phyloP scores from a whole-genome alignment of 2,797 vertebrate species.

The Zenarchopterus dispar region DNA sequence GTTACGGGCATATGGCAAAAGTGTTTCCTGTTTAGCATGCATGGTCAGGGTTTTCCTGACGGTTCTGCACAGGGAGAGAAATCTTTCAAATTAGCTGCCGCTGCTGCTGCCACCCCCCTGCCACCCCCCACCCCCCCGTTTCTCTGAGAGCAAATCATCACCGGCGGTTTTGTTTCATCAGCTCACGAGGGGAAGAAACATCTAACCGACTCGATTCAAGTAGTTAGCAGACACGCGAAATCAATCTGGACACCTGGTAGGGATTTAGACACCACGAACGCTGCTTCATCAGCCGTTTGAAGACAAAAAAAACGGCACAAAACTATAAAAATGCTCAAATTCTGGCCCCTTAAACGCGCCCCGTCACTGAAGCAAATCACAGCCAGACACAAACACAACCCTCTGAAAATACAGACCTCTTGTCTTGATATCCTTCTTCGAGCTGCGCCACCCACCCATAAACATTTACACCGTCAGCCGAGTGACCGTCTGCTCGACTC shows the following conservation, averaged over 20 bases:
- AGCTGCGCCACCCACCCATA: constrained; percentile 53
- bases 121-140: constrained; percentile 20
- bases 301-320: background rate
- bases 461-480: constrained; percentile 55
- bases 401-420: constrained; percentile 35
- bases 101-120: too few species aligned
- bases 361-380: constrained; percentile 19
- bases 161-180: constrained; percentile 62
- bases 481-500: constrained; percentile 9
- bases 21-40: constrained; percentile 35
- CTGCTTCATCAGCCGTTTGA: constrained; percentile 51
- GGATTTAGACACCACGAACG: constrained; percentile 37
- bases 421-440: constrained; percentile 44
- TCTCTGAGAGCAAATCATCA: constrained; percentile 48
- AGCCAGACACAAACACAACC: constrained; percentile 24
- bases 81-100: constrained; percentile 26
- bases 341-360: constrained; percentile 5
- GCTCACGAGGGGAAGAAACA: constrained; percentile 47
- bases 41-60: constrained; percentile 27
- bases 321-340: background rate
- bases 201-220: constrained; percentile 29
- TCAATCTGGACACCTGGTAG: constrained; percentile 58
- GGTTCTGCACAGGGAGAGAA: constrained; percentile 31
- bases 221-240: constrained; percentile 42
- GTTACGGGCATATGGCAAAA: constrained; percentile 62